Base-by-base conservation (phyloP, 2,113 vertebrate species). In the Mandrillus leucophaeus region DNA sequence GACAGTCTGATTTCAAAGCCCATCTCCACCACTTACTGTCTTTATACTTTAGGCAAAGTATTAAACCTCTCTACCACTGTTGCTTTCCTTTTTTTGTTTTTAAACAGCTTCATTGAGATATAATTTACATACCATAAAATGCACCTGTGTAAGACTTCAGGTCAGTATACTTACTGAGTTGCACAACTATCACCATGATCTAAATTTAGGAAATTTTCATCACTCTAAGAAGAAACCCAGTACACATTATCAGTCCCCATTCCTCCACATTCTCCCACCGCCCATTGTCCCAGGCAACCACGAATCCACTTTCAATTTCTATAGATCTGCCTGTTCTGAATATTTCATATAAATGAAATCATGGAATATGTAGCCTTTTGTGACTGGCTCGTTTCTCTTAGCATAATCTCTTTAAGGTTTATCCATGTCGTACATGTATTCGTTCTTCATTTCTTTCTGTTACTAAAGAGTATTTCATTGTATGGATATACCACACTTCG, bases 141-240 rank as follows among this genome's bases (percentile, higher is more conserved):
- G 80, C 64, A 87, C 84, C 72, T 79, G 8, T 55, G 1, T 78
- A 64, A 45, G 16, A 66, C 10, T 43, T 55, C n/a, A 80, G 23
- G n/a, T 90, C 45, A 64, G 75, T 75, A 30, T 40, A 14, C 78
- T 87, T 86, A 90, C 57, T 59, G n/a, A 68, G 32, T 48, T 96
- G 35, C 38, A 17, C 38, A 85, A 1, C 38, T 32, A 50, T 64
- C 52, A 25, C 73, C 27, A 30, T 55, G 50, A 66, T 72, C 82
- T 97, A 82, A 93, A 88, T 80, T 88, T 90, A 66, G 83, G 59
- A 22, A 43, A 23, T 89, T 79, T 93, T 97, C 59, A 80, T 80
- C n/a, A 32, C 27, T 45, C 70, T 87, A 61, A 43, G 87, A 90
- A 90, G 91, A 90, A 93, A 55, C 55, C 55, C 18, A 43, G 30